Evolutionary conservation across 2,797 vertebrate genomes (phyloP), one percentile per base, ranked within the genome.

Genomic region (Falco novaeseelandiae): DNA sequence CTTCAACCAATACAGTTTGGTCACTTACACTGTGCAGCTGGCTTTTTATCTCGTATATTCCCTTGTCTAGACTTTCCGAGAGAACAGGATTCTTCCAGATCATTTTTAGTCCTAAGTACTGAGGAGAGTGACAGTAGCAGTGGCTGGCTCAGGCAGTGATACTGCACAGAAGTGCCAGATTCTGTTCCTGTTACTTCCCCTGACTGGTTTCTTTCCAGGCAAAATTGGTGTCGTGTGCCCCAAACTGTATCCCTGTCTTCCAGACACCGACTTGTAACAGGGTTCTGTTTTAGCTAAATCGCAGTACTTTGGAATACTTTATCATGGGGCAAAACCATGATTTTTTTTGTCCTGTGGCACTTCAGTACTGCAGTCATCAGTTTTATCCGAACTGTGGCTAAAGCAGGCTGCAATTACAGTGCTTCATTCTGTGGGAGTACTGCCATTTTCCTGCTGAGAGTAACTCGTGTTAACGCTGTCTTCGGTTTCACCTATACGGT

Each of bases 401-500:
- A 98, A 99, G 99, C 99, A 99, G 99, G 99, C 98, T 98, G 99
- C 99, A 99, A 99, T 99, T 99, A 95, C 99, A 99, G 99, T 93
- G 96, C 99, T 99, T 97, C 94, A 52, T 98, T 79, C 94, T 72
- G 98, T 99, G 98, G 97, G 92, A 98, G 98, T 98, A 97, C 97
- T 99, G 99, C 97, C 99, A 99, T 99, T 99, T 98, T 69, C 99
- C 99, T 99, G 99, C 99, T 99, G 97, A 99, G 97, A 99, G 97
- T 84, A 99, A 98, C 83, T 87, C 90, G 42, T 98, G 98, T 98
- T 97, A 62, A 48, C n/a, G 81, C 91, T 94, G 90, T n/a, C 17
- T 91, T 14, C 13, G 67, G 87, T 97, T 98, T 98, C 92, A 72
- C 98, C 97, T 90, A 55, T 22, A 4, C 48, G 0, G 10, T 48